Evolutionary conservation across 2,797 vertebrate species (phyloP).

Genomic region (Sebastolobus alascanus): DNA sequence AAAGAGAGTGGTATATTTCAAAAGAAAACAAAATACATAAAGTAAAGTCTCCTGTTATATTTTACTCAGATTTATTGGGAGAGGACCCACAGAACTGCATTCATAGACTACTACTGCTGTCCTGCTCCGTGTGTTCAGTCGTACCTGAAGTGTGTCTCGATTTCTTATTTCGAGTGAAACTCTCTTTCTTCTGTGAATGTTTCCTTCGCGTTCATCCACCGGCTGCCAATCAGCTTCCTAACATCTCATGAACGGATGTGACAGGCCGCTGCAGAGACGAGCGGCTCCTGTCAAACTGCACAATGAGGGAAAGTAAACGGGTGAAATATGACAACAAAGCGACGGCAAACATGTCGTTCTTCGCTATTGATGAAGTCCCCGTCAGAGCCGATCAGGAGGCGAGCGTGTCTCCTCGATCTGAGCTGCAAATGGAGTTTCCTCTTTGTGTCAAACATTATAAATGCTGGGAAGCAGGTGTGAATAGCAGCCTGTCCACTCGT

Average conservation of each 20-base stretch:
- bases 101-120: neutral
- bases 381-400: conserved; percentile 39
- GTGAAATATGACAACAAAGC: conserved; percentile 60
- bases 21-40: too few species aligned
- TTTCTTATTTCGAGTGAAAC: conserved; percentile 10
- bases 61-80: neutral
- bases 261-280: conserved; percentile 50
- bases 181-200: conserved; percentile 3
- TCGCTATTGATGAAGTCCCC: conserved; percentile 14
- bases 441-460: conserved; percentile 16
- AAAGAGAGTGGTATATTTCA: too few species aligned
- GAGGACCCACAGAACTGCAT: neutral
- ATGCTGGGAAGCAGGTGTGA: neutral
- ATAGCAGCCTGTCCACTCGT: neutral
- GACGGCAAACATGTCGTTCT: conserved; percentile 18
- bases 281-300: conserved; percentile 57
- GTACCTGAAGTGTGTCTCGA: neutral
- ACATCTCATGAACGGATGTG: conserved; percentile 41
- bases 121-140: neutral
- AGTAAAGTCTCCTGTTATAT: neutral
- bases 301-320: conserved; percentile 55
- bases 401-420: conserved; percentile 5
- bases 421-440: conserved; percentile 27
- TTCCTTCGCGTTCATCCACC: conserved; percentile 18
- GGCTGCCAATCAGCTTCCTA: conserved; percentile 22